Evolutionary conservation across 2,113 vertebrate genomes (phyloP), one percentile per base, ranked within the genome.

Genomic region (Nothoprocta perdicaria): DNA sequence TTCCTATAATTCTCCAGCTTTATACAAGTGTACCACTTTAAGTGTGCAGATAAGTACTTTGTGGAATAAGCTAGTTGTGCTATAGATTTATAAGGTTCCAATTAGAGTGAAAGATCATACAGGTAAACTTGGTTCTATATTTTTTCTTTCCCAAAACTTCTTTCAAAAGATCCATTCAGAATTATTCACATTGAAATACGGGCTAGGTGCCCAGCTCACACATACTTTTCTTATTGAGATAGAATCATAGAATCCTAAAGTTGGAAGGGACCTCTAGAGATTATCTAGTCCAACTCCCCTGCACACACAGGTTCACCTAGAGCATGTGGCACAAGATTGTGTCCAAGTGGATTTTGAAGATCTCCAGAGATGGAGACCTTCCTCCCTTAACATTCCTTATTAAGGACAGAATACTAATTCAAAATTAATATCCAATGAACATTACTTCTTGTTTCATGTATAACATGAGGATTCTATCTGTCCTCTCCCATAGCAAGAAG

Each of bases 131-230:
- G 6, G 2, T 18, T 16, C 52, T 9, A 29, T 29, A 18, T 43
- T 10, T 67, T 75, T 55, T 38, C 9, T 48, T 76, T 46, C 19
- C 0, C 7, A 81, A 80, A 55, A 48, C 4, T 4, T 11, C 3
- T 63, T 63, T 23, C 29, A 10, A 76, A 86, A 61, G 2, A 2
- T 43, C 26, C 18, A 23, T 31, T 31, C 22, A 72, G 26, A 75
- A 27, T 31, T 46, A 58, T 57, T 72, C 10, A 43, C 2, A 17
- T 9, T 86, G 77, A 58, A 62, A 46, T 72, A 22, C 3, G 22
- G 10, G 35, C 57, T 75, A 41, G 3, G 66, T 27, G 9, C 1
- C 29, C 4, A 53, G 2, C 1, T 80, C 43, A 9, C 0, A 1
- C 12, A 31, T 23, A 5, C 2, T 84, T 87, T 63, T 72, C 40